Conservation (phyloP, 1,140 invertebrate species). For the Stegodyphus mimosarum region DNA sequence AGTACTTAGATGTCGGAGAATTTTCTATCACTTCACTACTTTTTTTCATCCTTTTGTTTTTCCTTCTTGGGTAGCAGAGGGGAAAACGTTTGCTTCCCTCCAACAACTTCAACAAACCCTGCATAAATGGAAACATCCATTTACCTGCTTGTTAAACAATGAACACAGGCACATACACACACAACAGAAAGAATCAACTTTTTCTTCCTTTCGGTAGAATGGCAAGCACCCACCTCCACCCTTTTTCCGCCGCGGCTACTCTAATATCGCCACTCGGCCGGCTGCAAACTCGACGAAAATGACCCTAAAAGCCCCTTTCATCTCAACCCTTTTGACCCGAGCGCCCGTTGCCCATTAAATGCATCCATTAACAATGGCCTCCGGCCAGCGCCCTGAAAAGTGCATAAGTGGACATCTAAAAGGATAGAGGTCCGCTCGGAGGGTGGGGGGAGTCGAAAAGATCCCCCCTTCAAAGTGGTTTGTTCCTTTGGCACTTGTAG, state of each 20-base stretch:
- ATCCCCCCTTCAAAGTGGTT: slow-evolving; percentile 32
- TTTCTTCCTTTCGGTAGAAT: too few relatives aligned
- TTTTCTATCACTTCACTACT: too few relatives aligned
- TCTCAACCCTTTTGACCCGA: slow-evolving; percentile 48
- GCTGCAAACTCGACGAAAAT: slow-evolving; percentile 51
- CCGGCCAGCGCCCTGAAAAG: slow-evolving; percentile 42
- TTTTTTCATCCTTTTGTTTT: too few relatives aligned
- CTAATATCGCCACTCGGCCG: not conserved
- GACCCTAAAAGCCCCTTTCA: slow-evolving; percentile 50
- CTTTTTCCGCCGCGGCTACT: not conserved
- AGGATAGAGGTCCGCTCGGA: slow-evolving; percentile 15
- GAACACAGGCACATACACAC: not conserved
- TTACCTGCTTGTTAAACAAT: slow-evolving; percentile 48
- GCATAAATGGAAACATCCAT: slow-evolving; percentile 48
- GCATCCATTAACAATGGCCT: slow-evolving; percentile 57
- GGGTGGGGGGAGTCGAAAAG: not conserved
- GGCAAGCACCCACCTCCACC: not conserved
- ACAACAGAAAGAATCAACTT: too few relatives aligned
- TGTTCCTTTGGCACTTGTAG: slow-evolving; percentile 46
- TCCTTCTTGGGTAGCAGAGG: too few relatives aligned
- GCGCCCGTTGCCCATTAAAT: slow-evolving; percentile 34
- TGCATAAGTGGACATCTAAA: slow-evolving; percentile 59
- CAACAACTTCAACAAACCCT: not conserved
- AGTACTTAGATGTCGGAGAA: too few relatives aligned
- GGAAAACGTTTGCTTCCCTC: too few relatives aligned